Evolutionary conservation across 2,888 invertebrate species (phyloP).

Genomic region (Lithophane ornitopus): DNA sequence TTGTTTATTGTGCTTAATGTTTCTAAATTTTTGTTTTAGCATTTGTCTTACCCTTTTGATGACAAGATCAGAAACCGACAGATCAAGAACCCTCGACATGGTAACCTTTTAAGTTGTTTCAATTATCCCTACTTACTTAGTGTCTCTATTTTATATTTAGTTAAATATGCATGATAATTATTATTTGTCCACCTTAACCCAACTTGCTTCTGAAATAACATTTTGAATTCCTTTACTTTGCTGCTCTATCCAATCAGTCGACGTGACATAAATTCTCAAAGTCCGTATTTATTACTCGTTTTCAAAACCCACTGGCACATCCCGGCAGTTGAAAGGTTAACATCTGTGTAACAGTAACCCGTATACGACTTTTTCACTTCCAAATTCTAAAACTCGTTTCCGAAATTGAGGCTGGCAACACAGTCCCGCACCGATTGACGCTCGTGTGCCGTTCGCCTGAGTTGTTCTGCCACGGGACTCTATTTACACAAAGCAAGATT

Average conservation of each 20-base stretch:
- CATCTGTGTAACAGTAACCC: constrained; percentile 4
- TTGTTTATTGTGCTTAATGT: constrained; percentile 3
- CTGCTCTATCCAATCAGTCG: neutral
- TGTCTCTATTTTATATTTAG: neutral
- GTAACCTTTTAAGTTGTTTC: neutral
- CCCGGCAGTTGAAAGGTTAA: neutral
- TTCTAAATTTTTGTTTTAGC: neutral
- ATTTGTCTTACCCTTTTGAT: neutral
- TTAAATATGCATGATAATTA: neutral
- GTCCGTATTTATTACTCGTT: neutral
- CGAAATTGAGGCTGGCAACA: constrained; percentile 44
- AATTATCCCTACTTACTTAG: neutral
- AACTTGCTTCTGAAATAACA: neutral
- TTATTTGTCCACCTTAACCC: neutral
- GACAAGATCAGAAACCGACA: too few species aligned
- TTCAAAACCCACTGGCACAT: constrained; percentile 4
- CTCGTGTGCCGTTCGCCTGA: constrained; percentile 45
- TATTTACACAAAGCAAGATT: constrained; percentile 71
- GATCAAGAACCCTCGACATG: neutral
- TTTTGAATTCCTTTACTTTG: neutral
- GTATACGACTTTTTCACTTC: constrained; percentile 23
- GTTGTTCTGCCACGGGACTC: constrained; percentile 59
- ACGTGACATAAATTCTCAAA: neutral
- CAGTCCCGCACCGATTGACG: constrained; percentile 53
- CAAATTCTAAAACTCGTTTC: constrained; percentile 44